Base-by-base conservation (phyloP, 2,888 invertebrate species). In the Dynastes maya region DNA sequence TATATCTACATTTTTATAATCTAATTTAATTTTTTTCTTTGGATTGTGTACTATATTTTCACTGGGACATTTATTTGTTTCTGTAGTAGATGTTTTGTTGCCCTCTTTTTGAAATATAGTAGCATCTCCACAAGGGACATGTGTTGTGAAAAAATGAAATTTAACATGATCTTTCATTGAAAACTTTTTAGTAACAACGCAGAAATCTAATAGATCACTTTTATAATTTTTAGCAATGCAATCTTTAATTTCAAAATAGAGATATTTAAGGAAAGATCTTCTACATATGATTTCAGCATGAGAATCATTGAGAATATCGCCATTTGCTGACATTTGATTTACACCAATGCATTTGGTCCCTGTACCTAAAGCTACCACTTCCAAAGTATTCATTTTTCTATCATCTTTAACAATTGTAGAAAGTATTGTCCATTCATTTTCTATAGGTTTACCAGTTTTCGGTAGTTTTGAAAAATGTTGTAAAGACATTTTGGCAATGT, bases 121-220 rank as follows among this genome's bases (percentile, higher is more conserved):
- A 13, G 97, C 97, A 91, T 98, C 98, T 0, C 98, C 98, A 89
- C 98, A 98, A 22, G 98, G 98, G 55, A 95, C 91, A 86, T 96
- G 95, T 71, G 96, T 96, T 45, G 95, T 93, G 85, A 95, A 96
- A 85, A 98, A 94, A 86, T 97, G 94, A 88, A 96, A 97, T 40
- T 91, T 90, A 37, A 95, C 87, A 55, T 90, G 89, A 2, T 90
- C 84, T 83, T 91, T 91, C 0, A 86, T 55, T 8, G 13, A 22
- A 80, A 84, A 86, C 76, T 85, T 80, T 55, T 80, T 58, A 61
- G 68, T 75, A 67, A 76, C 76, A n/a, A 64, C 65, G 76, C 81
- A 71, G 37, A 77, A 78, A 64, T 79, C 79, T 75, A 86, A 85
- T 78, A 86, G 82, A 29, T 79, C 77, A 13, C 74, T 77, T 65